A percentile compares a stretch with the other conserved stretches of the same genome.
Conservation (phyloP, 2,888 invertebrate species). For the Aelia acuminata region DNA sequence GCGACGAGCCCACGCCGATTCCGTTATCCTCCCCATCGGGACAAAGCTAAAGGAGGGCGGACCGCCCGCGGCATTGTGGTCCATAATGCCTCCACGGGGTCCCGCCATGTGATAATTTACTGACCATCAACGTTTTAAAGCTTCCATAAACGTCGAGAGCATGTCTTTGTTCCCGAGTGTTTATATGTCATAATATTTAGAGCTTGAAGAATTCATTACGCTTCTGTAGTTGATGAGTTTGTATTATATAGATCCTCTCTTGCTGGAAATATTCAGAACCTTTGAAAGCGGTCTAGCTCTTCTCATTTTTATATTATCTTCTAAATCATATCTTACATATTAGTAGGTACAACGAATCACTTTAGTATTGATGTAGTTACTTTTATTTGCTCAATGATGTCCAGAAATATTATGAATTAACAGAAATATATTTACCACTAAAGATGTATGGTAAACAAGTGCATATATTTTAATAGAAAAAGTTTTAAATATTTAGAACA, state of each 20-base stretch:
- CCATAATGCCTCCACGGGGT: neutral
- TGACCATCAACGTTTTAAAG: slow-evolving; percentile 5
- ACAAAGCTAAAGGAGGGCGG: neutral
- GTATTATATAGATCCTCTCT: neutral
- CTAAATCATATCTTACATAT: neutral
- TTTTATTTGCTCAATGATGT: too few species aligned
- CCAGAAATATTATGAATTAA: too few species aligned
- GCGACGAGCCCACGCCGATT: slow-evolving; percentile 34
- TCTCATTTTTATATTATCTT: neutral
- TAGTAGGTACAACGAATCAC: neutral
- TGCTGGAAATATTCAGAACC: neutral
- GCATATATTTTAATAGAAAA: too few species aligned
- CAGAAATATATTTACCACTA: too few species aligned
- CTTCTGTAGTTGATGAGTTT: neutral
- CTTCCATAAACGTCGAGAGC: slow-evolving; percentile 22
- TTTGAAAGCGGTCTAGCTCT: neutral
- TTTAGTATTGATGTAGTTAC: neutral
- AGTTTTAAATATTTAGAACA: too few species aligned
- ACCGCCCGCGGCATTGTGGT: neutral
- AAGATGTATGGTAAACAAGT: too few species aligned
- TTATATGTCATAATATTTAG: slow-evolving; percentile 42
- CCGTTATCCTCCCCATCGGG: neutral
- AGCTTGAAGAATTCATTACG: slow-evolving; percentile 18
- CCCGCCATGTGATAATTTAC: neutral
- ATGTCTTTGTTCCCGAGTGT: slow-evolving; percentile 14